Percentiles rank a stretch among this genome's conserved stretches.
These are phyloP conservation scores for Asobara japonica DNA, from an alignment of 1,140 invertebrate species.

Conservation along the genomic window DNA sequence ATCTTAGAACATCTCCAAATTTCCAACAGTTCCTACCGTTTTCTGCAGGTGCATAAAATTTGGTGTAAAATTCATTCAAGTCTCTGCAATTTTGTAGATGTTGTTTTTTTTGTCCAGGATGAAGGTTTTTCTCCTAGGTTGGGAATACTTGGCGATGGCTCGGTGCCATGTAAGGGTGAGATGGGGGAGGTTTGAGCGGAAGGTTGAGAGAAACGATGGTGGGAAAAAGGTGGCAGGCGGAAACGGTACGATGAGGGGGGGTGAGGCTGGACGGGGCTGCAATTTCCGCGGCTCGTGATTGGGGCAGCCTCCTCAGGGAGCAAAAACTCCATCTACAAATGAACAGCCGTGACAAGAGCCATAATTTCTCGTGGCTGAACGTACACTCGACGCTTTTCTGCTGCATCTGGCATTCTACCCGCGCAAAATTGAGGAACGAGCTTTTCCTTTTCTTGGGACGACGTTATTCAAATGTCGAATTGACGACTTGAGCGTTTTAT, in stretches of 20 bases:
- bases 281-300: constrained; percentile 79
- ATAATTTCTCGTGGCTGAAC: constrained; percentile 71
- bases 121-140: not conserved
- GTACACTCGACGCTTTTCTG: constrained; percentile 43
- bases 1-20: no score
- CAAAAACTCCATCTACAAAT: constrained; percentile 80
- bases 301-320: constrained; percentile 73
- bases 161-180: constrained; percentile 18
- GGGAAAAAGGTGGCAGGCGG: constrained; percentile 51
- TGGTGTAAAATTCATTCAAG: no score
- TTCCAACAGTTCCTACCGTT: no score
- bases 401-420: not conserved
- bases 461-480: constrained; percentile 4
- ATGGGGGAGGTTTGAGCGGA: constrained; percentile 34
- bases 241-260: constrained; percentile 42
- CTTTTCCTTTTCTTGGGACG: not conserved
- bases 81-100: not conserved
- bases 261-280: constrained; percentile 60
- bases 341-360: constrained; percentile 78
- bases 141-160: not conserved
- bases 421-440: not conserved
- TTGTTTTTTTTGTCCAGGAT: not conserved
- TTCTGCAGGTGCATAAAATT: no score
- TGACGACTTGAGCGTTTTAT: no score
- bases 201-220: constrained; percentile 43